Evolutionary conservation across 2,888 invertebrate species (phyloP).

Genomic region (Shargacucullia verbasci): DNA sequence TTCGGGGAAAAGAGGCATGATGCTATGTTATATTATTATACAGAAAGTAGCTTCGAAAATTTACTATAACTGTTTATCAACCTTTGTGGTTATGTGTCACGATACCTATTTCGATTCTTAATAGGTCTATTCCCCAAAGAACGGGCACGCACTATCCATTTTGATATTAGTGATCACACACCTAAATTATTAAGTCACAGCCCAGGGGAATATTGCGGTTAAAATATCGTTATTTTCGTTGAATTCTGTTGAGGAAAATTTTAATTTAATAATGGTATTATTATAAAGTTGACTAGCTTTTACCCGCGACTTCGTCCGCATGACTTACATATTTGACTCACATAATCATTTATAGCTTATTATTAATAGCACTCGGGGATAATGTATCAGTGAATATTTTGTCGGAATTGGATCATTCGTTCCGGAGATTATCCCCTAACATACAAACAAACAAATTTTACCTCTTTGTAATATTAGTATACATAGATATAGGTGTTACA

Average conservation of each 20-base stretch:
- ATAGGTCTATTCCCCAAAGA: constrained; percentile 59
- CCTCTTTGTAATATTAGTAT: too few relatives aligned
- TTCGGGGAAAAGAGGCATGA: too few relatives aligned
- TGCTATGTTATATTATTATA: constrained; percentile 38
- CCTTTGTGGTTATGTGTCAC: constrained; percentile 55
- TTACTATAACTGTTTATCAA: constrained; percentile 43
- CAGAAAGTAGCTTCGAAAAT: constrained; percentile 27
- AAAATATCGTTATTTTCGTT: constrained; percentile 51
- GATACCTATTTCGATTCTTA: constrained; percentile 55
- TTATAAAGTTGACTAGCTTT: too few relatives aligned
- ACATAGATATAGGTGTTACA: too few relatives aligned
- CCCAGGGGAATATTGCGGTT: constrained; percentile 54
- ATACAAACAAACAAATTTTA: too few relatives aligned
- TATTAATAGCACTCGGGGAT: too few relatives aligned
- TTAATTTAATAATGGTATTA: constrained; percentile 16
- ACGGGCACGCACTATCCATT: constrained; percentile 62
- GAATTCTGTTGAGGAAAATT: constrained; percentile 14
- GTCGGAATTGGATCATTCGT: too few relatives aligned
- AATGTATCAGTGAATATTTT: too few relatives aligned
- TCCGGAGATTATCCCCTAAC: too few relatives aligned
- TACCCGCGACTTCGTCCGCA: too few relatives aligned
- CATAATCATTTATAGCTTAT: too few relatives aligned
- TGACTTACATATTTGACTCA: too few relatives aligned
- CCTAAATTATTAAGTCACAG: constrained; percentile 64
- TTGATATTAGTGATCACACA: constrained; percentile 64